Percentiles rank a stretch among this genome's conserved stretches.
These are phyloP conservation scores for Mycogona germanica DNA, from an alignment of 2,888 invertebrate species.

Conservation along the genomic window DNA sequence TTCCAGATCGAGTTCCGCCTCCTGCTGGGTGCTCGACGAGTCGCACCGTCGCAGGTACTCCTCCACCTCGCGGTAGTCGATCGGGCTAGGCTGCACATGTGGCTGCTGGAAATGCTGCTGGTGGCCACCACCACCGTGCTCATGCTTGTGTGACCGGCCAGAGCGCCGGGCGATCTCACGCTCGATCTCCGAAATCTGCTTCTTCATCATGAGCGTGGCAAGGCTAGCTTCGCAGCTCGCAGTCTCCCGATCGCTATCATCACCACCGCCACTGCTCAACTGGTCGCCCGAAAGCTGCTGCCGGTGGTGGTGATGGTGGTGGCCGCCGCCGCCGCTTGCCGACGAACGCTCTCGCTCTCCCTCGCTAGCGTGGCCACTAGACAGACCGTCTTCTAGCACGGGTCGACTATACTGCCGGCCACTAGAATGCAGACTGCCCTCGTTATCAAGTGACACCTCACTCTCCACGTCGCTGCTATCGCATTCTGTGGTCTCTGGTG, in stretches of 20 bases:
- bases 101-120: conserved; percentile 17
- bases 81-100: conserved; percentile 15
- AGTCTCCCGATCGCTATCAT: background rate
- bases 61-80: conserved; percentile 17
- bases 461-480: conserved; percentile 81
- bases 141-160: conserved; percentile 27
- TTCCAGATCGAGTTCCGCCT: conserved; percentile 44
- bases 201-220: conserved; percentile 45
- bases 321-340: too few relatives aligned
- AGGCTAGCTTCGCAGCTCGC: conserved; percentile 48
- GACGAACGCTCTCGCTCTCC: conserved; percentile 48
- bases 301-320: too few relatives aligned
- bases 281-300: too few relatives aligned
- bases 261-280: background rate
- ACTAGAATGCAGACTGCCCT: conserved; percentile 33
- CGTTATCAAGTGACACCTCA: conserved; percentile 52
- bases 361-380: conserved; percentile 87
- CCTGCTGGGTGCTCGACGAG: background rate
- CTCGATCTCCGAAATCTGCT: conserved; percentile 61
- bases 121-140: background rate
- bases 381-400: conserved; percentile 82
- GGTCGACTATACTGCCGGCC: conserved; percentile 43
- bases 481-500: conserved; percentile 85
- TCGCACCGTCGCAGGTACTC: conserved; percentile 17
- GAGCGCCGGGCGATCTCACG: conserved; percentile 46